Evolutionary conservation across 2,888 invertebrate genomes (phyloP).

Genomic region (Limnephilus auricula): DNA sequence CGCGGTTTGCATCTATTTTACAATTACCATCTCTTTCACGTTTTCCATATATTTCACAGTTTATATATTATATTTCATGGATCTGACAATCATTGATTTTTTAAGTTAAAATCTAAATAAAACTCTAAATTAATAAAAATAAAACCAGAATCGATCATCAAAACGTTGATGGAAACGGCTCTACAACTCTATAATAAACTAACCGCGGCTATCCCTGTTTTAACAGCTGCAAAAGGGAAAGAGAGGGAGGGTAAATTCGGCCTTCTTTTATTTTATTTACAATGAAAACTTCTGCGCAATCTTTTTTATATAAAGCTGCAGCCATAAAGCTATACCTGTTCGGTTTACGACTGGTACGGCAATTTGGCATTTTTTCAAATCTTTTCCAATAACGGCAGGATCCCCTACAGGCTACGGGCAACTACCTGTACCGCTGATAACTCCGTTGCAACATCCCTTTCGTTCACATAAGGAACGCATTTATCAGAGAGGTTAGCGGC

Average conservation of each 20-base stretch:
- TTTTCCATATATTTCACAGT: too few species aligned
- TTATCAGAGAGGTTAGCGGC: background rate
- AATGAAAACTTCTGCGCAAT: conserved; percentile 55
- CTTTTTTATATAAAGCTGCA: conserved; percentile 55
- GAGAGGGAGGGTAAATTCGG: conserved; percentile 56
- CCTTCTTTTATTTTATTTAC: conserved; percentile 64
- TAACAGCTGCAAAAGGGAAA: conserved; percentile 34
- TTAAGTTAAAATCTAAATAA: background rate
- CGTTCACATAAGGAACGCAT: background rate
- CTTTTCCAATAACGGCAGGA: conserved; percentile 59
- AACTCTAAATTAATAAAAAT: background rate
- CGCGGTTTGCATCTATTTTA: background rate
- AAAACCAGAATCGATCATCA: background rate
- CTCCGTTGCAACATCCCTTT: background rate
- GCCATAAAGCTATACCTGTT: conserved; percentile 65
- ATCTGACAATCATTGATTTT: background rate
- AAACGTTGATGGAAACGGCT: background rate
- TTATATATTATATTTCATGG: too few species aligned
- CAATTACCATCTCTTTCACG: too few species aligned
- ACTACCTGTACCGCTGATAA: background rate
- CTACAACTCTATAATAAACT: background rate
- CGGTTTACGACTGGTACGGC: conserved; percentile 62
- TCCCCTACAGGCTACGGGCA: background rate
- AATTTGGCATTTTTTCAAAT: conserved; percentile 62
- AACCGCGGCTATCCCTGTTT: conserved; percentile 52